phyloP scores from a whole-genome alignment of 2,113 vertebrate species.

The Lampris megalopsis region DNA sequence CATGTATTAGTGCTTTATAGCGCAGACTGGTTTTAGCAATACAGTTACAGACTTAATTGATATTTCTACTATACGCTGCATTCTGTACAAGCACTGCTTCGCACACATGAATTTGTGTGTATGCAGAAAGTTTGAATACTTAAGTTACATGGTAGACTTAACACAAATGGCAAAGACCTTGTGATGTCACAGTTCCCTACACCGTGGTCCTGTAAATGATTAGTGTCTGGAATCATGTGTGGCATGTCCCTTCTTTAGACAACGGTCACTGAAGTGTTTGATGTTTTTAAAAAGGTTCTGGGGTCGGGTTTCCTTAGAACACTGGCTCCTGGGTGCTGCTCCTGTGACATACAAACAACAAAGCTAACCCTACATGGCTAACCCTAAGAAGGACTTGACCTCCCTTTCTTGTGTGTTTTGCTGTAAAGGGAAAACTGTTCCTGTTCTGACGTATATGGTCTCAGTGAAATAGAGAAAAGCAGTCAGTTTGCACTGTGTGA shows the following conservation, averaged over 20 bases:
- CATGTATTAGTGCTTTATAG: conserved; percentile 89
- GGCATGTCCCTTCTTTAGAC: conserved; percentile 67
- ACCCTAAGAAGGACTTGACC: conserved; percentile 50
- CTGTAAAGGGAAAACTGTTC: conserved; percentile 59
- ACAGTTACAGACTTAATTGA: conserved; percentile 73
- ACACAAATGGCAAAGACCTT: conserved; percentile 61
- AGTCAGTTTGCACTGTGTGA: conserved; percentile 23
- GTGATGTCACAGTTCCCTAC: conserved; percentile 57
- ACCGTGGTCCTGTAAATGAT: conserved; percentile 33
- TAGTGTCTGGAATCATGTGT: conserved; percentile 76
- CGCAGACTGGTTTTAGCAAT: conserved; percentile 68
- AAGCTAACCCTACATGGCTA: conserved; percentile 62
- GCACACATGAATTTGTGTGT: conserved; percentile 51
- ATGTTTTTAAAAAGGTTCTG: conserved; percentile 48
- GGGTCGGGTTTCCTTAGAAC: not conserved
- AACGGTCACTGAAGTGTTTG: conserved; percentile 64
- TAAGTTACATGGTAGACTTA: conserved; percentile 54
- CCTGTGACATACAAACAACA: conserved; percentile 64
- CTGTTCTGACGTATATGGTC: conserved; percentile 48
- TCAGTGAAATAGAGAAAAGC: conserved; percentile 32
- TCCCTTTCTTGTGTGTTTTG: conserved; percentile 39
- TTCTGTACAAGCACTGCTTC: conserved; percentile 73
- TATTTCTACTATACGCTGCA: conserved; percentile 61
- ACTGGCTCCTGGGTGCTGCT: conserved; percentile 45
- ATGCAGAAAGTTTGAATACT: conserved; percentile 40